These are phyloP conservation scores for Thysanoteuthis rhombus DNA, from an alignment of 2,888 invertebrate species.

Conservation along the genomic window DNA sequence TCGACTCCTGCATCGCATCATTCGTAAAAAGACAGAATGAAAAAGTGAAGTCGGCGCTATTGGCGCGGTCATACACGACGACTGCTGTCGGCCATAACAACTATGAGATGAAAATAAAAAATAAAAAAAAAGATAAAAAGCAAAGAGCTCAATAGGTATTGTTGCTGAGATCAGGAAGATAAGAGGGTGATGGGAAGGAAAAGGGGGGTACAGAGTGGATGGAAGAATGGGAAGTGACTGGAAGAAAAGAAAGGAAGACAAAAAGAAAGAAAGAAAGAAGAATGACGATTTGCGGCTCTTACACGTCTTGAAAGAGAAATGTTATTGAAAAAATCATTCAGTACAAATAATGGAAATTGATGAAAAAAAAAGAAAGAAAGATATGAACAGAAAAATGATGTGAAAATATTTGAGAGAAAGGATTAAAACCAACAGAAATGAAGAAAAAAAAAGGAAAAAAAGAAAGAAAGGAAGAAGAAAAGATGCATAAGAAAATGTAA, in stretches of 20 bases:
- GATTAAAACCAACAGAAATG: not conserved
- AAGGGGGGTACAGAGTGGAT: not conserved
- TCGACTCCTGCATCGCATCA: not conserved
- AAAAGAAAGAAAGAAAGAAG: no score
- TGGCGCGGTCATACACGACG: not conserved
- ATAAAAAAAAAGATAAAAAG: not conserved
- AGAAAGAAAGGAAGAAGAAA: not conserved
- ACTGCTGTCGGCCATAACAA: not conserved
- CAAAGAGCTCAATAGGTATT: not conserved
- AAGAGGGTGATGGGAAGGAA: not conserved
- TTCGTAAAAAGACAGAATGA: not conserved
- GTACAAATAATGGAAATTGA: no score
- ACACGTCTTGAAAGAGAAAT: no score
- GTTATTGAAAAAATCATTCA: no score
- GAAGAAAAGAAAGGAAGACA: no score
- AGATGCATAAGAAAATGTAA: not conserved
- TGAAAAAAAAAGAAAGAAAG: no score
- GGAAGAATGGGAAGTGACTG: no score
- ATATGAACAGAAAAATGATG: not conserved
- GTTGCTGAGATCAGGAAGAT: not conserved
- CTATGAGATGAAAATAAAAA: not conserved
- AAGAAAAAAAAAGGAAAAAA: not conserved
- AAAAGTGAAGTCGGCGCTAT: not conserved
- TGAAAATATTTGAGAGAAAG: not conserved
- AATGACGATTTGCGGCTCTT: no score